Evolutionary conservation across 53 echinoderm and acorn worm genomes (phyloP).

Genomic region (Actinopyga echinites): DNA sequence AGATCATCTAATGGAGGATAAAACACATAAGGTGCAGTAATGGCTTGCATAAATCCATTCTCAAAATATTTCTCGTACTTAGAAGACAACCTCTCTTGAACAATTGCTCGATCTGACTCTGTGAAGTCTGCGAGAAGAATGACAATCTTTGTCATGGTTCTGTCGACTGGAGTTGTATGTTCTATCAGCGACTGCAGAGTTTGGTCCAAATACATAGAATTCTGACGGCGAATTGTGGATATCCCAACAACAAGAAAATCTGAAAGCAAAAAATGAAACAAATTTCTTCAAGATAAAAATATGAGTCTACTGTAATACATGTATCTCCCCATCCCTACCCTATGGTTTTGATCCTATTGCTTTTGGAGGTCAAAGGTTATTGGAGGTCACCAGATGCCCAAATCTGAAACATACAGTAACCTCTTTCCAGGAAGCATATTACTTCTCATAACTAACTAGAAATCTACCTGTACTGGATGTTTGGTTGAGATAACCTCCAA

Average conservation of each 20-base stretch:
- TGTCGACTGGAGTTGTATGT: conserved; percentile 59
- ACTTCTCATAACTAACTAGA: too few relatives aligned
- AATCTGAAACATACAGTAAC: too few relatives aligned
- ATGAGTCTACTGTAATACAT: too few relatives aligned
- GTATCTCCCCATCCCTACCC: too few relatives aligned
- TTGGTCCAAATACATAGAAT: conserved; percentile 59
- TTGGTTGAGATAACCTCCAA: too few relatives aligned
- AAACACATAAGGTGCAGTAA: conserved; percentile 65
- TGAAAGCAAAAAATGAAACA: conserved; percentile 21
- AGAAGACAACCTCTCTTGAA: conserved; percentile 52
- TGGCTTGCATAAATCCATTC: conserved; percentile 82
- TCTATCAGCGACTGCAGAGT: conserved; percentile 80
- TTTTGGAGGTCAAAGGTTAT: too few relatives aligned
- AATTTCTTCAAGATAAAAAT: not conserved
- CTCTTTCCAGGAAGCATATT: too few relatives aligned
- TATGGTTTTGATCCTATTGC: too few relatives aligned
- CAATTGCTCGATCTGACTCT: conserved; percentile 52
- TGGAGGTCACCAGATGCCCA: too few relatives aligned
- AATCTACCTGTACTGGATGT: too few relatives aligned
- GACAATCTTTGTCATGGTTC: conserved; percentile 48
- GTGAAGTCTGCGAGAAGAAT: conserved; percentile 80
- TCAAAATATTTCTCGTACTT: conserved; percentile 59
- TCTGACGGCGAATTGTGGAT: conserved; percentile 77
- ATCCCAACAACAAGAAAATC: conserved; percentile 87
- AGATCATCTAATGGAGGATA: conserved; percentile 78